These are phyloP conservation scores for Acronicta psi DNA, from an alignment of 2,888 invertebrate species.

Conservation along the genomic window DNA sequence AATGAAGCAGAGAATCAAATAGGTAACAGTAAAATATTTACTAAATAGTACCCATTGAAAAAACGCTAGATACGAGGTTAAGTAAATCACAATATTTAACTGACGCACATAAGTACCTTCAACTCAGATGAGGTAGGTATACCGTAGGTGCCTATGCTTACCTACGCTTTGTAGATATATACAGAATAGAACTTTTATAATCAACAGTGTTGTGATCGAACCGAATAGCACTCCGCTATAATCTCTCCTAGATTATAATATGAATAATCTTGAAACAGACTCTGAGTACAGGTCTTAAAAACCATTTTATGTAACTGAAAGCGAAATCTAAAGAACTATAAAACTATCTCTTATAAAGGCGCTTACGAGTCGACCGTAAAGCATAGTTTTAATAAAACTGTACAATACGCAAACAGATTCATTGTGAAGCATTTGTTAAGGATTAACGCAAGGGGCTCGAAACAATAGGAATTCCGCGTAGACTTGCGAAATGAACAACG, in stretches of 20 bases:
- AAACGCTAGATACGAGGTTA: too few species aligned
- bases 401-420: conserved; percentile 62
- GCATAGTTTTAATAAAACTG: conserved; percentile 52
- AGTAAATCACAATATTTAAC: too few species aligned
- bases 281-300: not conserved
- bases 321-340: conserved; percentile 9
- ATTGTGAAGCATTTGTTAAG: conserved; percentile 62
- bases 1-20: too few species aligned
- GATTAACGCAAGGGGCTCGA: conserved; percentile 61
- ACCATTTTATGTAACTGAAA: conserved; percentile 9
- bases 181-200: too few species aligned
- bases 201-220: too few species aligned
- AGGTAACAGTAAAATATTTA: too few species aligned
- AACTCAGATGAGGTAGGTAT: too few species aligned
- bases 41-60: too few species aligned
- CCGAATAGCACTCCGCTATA: too few species aligned
- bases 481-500: conserved; percentile 59
- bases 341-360: conserved; percentile 8
- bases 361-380: conserved; percentile 29
- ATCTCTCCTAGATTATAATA: not conserved
- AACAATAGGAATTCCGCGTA: conserved; percentile 54
- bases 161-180: too few species aligned
- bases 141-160: too few species aligned
- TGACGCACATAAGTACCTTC: too few species aligned
- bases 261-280: not conserved